Evolutionary conservation across 2,113 vertebrate species (phyloP).

Genomic region (Glaucidium brasilianum): DNA sequence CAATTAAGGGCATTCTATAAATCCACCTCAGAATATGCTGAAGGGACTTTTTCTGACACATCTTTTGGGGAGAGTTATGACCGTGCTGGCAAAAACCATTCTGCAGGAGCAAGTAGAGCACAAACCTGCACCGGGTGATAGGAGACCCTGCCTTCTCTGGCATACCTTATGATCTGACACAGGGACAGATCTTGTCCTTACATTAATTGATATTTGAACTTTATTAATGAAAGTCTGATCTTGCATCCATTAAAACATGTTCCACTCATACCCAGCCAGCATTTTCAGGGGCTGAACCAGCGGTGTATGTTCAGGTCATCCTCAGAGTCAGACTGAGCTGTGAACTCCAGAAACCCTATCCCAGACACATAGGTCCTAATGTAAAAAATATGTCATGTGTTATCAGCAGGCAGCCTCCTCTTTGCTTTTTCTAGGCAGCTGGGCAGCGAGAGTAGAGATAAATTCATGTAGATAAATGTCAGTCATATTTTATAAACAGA

Average conservation of each 20-base stretch:
- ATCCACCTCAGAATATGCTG: neutral
- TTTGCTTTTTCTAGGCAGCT: neutral
- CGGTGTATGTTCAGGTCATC: neutral
- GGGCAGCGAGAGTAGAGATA: neutral
- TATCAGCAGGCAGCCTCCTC: neutral
- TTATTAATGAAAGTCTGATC: neutral
- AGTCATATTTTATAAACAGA: neutral
- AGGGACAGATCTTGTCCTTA: neutral
- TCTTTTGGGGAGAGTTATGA: fast-evolving
- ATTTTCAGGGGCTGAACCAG: neutral
- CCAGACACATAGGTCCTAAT: neutral
- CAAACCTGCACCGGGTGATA: neutral
- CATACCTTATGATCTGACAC: neutral
- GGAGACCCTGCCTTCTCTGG: neutral
- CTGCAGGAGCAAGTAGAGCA: neutral
- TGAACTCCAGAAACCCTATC: neutral
- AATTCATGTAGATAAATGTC: neutral
- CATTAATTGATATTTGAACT: neutral
- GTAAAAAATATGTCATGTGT: neutral
- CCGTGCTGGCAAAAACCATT: neutral
- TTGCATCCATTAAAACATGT: neutral
- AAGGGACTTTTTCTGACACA: neutral
- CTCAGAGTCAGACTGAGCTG: neutral
- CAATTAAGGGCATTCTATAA: neutral
- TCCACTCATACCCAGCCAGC: neutral